phyloP scores from a whole-genome alignment of 1,140 invertebrate species.

The Hesperophylax magnus region DNA sequence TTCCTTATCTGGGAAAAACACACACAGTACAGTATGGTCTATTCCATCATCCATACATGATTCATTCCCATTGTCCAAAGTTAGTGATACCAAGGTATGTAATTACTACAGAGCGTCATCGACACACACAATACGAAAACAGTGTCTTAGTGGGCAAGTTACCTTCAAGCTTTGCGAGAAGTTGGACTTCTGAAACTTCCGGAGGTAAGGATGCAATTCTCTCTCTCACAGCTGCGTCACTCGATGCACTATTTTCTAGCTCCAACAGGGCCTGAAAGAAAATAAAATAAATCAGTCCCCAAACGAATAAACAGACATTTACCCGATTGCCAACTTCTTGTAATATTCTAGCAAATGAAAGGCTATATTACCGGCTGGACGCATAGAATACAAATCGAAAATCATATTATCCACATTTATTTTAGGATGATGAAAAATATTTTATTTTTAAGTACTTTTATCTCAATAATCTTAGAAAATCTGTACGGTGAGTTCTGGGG shows the following conservation, averaged over 20 bases:
- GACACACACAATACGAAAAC: neutral
- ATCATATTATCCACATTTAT: constrained; percentile 58
- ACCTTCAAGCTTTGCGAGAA: constrained; percentile 88
- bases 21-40: neutral
- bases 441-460: constrained; percentile 33
- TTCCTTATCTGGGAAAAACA: constrained; percentile 76
- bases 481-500: too few species aligned
- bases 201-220: constrained; percentile 93
- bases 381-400: too few species aligned
- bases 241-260: constrained; percentile 94
- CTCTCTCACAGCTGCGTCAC: constrained; percentile 92
- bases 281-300: constrained; percentile 1
- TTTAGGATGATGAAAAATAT: constrained; percentile 67
- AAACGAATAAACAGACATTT: neutral
- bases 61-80: too few species aligned
- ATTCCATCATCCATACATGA: too few species aligned
- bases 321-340: too few species aligned
- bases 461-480: too few species aligned
- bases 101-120: too few species aligned
- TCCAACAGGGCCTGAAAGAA: constrained; percentile 78
- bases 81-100: too few species aligned
- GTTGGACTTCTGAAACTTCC: constrained; percentile 93
- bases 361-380: too few species aligned
- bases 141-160: constrained; percentile 36
- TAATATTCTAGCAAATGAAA: too few species aligned